Conservation (phyloP, 2,888 invertebrate species). For the Drosophila gaucha region DNA sequence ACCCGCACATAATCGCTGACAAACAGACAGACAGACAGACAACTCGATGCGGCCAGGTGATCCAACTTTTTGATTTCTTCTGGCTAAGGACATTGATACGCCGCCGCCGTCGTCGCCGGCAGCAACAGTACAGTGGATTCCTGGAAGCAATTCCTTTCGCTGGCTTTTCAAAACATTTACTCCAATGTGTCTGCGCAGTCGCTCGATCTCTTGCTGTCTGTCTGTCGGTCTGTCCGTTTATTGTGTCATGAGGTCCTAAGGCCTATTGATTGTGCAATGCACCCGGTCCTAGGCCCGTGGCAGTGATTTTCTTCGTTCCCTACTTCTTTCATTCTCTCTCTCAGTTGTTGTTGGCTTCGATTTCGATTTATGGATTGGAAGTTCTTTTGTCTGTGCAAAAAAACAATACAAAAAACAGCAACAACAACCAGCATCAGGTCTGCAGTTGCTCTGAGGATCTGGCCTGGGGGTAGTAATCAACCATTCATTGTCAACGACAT, state of each 20-base stretch:
- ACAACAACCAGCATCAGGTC: constrained; percentile 45
- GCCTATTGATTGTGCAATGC: constrained; percentile 75
- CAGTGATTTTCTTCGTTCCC: constrained; percentile 76
- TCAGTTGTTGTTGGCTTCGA: constrained; percentile 41
- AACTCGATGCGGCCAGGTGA: constrained; percentile 78
- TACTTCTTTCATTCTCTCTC: constrained; percentile 8
- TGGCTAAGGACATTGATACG: constrained; percentile 80
- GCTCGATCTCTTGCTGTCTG: constrained; percentile 6
- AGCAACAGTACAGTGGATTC: constrained; percentile 55
- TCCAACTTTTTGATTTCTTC: constrained; percentile 82
- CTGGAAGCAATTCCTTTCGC: constrained; percentile 83
- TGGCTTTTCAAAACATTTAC: constrained; percentile 84
- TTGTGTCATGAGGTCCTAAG: constrained; percentile 69
- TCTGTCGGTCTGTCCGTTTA: constrained; percentile 39
- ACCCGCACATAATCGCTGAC: constrained; percentile 73
- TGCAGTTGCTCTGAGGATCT: constrained; percentile 45
- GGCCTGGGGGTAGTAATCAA: constrained; percentile 65
- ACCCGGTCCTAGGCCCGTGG: constrained; percentile 82
- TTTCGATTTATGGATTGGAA: constrained; percentile 73
- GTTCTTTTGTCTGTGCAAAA: constrained; percentile 68
- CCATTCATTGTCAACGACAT: constrained; percentile 82
- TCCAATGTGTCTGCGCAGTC: constrained; percentile 66
- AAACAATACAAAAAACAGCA: constrained; percentile 26
- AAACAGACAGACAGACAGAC: constrained; percentile 42
- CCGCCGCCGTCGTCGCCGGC: constrained; percentile 49